Base-by-base conservation (phyloP, 2,113 vertebrate genomes). In the Channa maculata region DNA sequence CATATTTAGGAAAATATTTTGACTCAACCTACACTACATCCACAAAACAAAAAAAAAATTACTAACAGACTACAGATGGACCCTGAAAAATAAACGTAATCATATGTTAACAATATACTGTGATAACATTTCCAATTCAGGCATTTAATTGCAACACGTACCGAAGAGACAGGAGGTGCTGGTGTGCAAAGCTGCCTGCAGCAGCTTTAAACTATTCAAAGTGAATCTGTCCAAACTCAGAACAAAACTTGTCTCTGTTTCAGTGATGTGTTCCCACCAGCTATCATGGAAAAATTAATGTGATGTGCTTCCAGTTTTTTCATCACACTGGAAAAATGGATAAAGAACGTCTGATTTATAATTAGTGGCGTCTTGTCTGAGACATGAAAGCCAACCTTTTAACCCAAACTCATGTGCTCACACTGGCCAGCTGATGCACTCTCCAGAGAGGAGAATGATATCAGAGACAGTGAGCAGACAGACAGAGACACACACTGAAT, bases 381-480 rank as follows among this genome's bases (percentile, higher is more conserved):
- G 43, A 51, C 12, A 43, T 52, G 5, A 44, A 61, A 45, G 48
- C 34, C 10, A 10, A 8, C 39, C 33, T 45, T 37, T 36, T 1
- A 24, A 45, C 44, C 36, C 10, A 4, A 41, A 1, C 33, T 24
- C 46, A 4, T 46, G 14, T 8, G 8, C 36, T 54, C 54, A 60
- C 45, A 41, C 33, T 9, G 13, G 6, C 39, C 37, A 5, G 34
- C 37, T 51, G 34, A 33, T 51, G n/a, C 37, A 4, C 59, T 62
- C 46, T 50, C 41, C 38, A 33, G 39, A 48, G 59, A 46, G 43
- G 10, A 39, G 37, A 51, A 45, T 39, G 37, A 60, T 60, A 59
- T 76, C 48, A 57, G 38, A 75, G 52, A 73, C 73, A 71, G 64
- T 44, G 72, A 72, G 51, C 81, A 72, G 86, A 51, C 48, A 5